phyloP scores from a whole-genome alignment of 1,140 invertebrate species.

The Halictus rubicundus region DNA sequence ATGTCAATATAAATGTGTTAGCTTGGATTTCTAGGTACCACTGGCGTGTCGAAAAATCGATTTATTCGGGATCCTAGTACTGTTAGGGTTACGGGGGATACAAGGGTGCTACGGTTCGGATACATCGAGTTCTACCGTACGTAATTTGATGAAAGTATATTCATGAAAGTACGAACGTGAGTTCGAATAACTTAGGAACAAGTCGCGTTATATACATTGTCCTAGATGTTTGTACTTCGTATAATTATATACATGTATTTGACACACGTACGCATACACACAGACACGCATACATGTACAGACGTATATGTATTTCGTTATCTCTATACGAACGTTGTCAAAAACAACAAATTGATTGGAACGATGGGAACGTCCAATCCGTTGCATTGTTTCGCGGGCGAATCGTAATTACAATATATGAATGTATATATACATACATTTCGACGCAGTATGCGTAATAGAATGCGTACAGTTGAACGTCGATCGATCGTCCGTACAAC shows the following conservation, averaged over 20 bases:
- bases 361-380: neutral
- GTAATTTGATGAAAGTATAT: conserved; percentile 52
- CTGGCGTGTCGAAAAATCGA: neutral
- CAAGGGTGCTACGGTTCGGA: conserved; percentile 25
- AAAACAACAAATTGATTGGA: neutral
- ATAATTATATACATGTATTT: conserved; percentile 55
- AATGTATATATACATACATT: conserved; percentile 25
- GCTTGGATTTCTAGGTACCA: neutral
- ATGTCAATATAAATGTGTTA: conserved; percentile 22
- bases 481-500: conserved; percentile 17
- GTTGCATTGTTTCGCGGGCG: conserved; percentile 38
- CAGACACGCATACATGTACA: conserved; percentile 38
- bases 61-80: conserved; percentile 6
- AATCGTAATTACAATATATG: conserved; percentile 31
- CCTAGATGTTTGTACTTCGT: conserved; percentile 52
- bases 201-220: conserved; percentile 53
- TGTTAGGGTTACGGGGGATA: neutral
- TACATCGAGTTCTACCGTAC: conserved; percentile 50
- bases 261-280: conserved; percentile 19
- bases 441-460: neutral
- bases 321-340: conserved; percentile 31
- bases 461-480: neutral
- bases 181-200: conserved; percentile 50
- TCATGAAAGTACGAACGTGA: conserved; percentile 46
- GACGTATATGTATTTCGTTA: conserved; percentile 38